Evolutionary conservation across 1,140 invertebrate species (phyloP).

Genomic region (Stegodyphus dumicola): DNA sequence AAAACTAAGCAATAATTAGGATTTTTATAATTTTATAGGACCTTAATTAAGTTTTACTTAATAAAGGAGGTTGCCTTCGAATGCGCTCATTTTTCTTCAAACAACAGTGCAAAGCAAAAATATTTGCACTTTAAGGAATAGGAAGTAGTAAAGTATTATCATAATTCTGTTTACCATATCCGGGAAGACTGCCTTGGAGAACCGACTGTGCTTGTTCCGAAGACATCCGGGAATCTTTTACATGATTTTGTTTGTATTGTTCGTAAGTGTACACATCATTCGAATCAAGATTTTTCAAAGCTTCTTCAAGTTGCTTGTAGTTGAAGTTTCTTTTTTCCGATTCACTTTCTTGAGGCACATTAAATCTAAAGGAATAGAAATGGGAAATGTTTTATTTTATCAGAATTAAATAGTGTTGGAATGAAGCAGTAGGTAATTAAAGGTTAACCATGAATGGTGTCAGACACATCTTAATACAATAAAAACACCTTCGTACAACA

Average conservation of each 20-base stretch:
- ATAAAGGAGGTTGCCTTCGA: no score
- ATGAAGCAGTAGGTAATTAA: no score
- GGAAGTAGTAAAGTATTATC: not conserved
- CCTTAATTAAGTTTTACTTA: no score
- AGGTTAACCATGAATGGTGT: no score
- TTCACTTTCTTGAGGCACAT: conserved; percentile 32
- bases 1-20: no score
- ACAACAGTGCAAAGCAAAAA: not conserved
- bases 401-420: no score
- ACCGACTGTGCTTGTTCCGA: conserved; percentile 53
- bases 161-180: conserved; percentile 32
- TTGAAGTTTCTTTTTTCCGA: conserved; percentile 35
- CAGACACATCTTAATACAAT: no score
- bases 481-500: no score
- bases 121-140: not conserved
- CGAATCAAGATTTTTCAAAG: conserved; percentile 26
- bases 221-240: conserved; percentile 61
- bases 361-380: conserved; percentile 35
- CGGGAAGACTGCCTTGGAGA: conserved; percentile 28
- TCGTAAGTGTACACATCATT: conserved; percentile 61
- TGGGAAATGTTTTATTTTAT: not conserved
- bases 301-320: conserved; percentile 35
- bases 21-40: no score
- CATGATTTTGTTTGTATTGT: conserved; percentile 58
- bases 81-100: no score